Conservation (phyloP, 2,797 vertebrate species). For the Vireo griseus region DNA sequence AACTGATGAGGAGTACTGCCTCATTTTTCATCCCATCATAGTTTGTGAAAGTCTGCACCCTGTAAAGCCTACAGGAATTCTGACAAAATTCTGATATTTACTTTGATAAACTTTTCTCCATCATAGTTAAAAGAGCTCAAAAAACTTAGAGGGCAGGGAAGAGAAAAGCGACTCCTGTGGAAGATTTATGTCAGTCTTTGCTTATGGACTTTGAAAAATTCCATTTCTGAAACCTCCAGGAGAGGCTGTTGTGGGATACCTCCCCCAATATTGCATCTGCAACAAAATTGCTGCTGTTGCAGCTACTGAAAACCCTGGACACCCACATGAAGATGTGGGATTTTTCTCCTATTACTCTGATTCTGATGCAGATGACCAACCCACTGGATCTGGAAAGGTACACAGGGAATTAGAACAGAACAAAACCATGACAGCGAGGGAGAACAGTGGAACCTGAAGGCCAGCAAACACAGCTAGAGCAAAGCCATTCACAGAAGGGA, state of each 20-base stretch:
- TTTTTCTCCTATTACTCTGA: neutral
- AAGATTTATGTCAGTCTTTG: neutral
- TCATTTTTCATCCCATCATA: neutral
- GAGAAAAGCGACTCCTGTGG: neutral
- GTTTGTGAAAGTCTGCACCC: neutral
- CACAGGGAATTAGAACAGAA: neutral
- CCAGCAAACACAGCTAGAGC: neutral
- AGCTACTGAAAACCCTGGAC: neutral
- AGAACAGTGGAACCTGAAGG: neutral
- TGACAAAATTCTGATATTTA: neutral
- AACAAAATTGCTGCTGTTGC: neutral
- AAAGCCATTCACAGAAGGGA: neutral
- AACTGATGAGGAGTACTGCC: neutral
- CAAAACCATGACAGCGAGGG: neutral
- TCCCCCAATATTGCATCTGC: neutral
- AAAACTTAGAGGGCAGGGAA: neutral
- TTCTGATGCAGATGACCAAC: rapidly evolving
- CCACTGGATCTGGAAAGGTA: neutral
- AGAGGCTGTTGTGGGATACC: neutral
- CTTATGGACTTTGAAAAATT: neutral
- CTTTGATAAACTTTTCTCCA: neutral
- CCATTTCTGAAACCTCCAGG: neutral
- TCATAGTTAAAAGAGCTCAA: neutral
- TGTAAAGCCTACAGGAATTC: neutral
- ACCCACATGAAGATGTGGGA: neutral